Conservation (phyloP, 2,888 invertebrate genomes). For the Anorthoa munda region DNA sequence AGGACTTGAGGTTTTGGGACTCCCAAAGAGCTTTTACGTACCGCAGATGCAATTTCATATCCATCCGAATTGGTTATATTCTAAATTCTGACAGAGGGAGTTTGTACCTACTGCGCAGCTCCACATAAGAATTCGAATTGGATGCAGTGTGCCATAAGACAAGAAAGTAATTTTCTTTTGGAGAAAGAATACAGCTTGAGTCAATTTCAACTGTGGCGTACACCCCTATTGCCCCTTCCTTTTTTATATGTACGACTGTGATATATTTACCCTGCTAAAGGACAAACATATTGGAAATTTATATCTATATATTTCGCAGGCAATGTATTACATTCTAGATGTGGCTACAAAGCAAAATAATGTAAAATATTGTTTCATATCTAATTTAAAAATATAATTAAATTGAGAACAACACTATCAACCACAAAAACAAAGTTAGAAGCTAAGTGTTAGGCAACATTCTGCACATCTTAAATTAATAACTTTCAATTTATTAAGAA, state of each 20-base stretch:
- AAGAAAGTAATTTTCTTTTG: no score
- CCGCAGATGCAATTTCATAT: no score
- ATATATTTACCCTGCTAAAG: neutral
- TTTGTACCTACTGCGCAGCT: no score
- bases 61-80: no score
- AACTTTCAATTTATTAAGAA: conserved; percentile 20
- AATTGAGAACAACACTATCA: neutral
- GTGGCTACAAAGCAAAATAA: neutral
- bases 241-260: neutral
- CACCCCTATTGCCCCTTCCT: neutral
- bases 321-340: neutral
- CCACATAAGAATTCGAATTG: no score
- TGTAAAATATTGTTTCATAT: neutral
- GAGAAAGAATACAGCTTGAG: no score
- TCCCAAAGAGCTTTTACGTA: no score
- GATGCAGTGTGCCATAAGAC: no score
- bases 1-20: no score
- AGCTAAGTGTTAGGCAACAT: conserved; percentile 12
- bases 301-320: no score
- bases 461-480: conserved; percentile 5
- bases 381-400: neutral
- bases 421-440: conserved; percentile 8
- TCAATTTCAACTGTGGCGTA: no score
- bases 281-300: neutral
- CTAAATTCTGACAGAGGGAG: no score